Base-by-base conservation (phyloP, 2,797 vertebrate genomes). In the Loris lydekkerianus region DNA sequence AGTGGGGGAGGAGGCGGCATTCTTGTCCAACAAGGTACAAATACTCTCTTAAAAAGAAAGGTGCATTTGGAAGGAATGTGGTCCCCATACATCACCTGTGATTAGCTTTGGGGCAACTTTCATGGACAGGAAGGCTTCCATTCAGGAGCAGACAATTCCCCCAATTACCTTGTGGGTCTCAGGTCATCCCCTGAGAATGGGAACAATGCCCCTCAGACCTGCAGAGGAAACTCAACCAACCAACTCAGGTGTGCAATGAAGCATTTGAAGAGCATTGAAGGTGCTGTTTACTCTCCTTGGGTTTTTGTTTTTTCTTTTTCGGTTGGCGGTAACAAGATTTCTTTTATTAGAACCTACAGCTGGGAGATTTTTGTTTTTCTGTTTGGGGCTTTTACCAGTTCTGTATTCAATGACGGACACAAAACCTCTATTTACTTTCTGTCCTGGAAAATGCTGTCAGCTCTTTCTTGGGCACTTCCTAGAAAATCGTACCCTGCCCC, bases 61-160 rank as follows among this genome's bases (percentile, higher is more conserved):
- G 70, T 90, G 94, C 91, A 93, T 96, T 97, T 97, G 92, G 92
- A 97, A 98, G 94, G 97, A 98, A 98, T 97, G 97, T 27, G 4
- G 86, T 89, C 56, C 92, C 82, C 94, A 97, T 97, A 95, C 63
- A 97, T 98, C 97, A 97, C 90, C 91, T 92, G 92, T 90, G 97
- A 91, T 98, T 98, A 98, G 76, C 84, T 98, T 97, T 97, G 67
- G 95, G 92, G 97, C 96, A 93, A 97, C 97, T 95, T 97, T 81
- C 95, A 58, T 58, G 76, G 73, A 80, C 96, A 98, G 97, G 96
- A 97, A 98, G 85, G 93, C 60, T 84, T 96, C 69, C 85, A 93
- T 97, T 98, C 97, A 98, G 97, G 63, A 96, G 49, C 72, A 97
- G 86, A 97, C 80, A 97, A 98, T 98, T 95, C 10, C 60, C 76